These are phyloP conservation scores for Forbesichthys papilliferus DNA, from an alignment of 2,113 vertebrate species.

Conservation along the genomic window DNA sequence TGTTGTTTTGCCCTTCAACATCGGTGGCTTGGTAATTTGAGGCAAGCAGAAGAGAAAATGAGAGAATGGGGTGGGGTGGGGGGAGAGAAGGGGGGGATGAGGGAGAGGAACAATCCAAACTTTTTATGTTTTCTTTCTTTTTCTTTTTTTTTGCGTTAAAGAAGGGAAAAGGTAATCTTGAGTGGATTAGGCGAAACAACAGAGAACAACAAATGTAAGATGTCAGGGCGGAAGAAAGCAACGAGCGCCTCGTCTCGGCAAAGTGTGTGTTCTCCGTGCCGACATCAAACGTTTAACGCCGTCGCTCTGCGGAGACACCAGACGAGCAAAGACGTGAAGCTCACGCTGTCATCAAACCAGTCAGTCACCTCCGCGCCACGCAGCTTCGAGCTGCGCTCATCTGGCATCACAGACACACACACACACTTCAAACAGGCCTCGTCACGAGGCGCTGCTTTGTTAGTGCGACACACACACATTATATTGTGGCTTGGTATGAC, in stretches of 20 bases:
- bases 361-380: constrained; percentile 73
- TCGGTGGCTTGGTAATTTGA: constrained; percentile 38
- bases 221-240: constrained; percentile 52
- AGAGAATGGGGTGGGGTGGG: not conserved
- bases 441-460: too few species aligned
- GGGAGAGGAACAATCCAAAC: constrained; percentile 41
- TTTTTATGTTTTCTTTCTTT: not conserved
- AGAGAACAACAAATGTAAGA: constrained; percentile 63
- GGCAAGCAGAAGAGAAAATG: not conserved
- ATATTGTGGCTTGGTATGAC: too few species aligned
- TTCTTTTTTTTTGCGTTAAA: constrained; percentile 46
- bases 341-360: constrained; percentile 77
- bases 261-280: constrained; percentile 63
- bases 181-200: constrained; percentile 58
- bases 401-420: constrained; percentile 59
- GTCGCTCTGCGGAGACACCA: constrained; percentile 74
- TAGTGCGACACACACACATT: not conserved
- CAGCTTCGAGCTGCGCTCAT: constrained; percentile 74
- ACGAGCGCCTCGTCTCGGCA: constrained; percentile 60
- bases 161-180: constrained; percentile 53
- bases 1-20: constrained; percentile 17
- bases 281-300: constrained; percentile 78
- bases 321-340: constrained; percentile 70
- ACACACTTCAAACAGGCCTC: constrained; percentile 11
- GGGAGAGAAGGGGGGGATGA: not conserved